Percentiles rank a stretch among this genome's conserved stretches.
Evolutionary conservation across 2,888 invertebrate genomes (phyloP).

Genomic region (Protodeltote pygarga): DNA sequence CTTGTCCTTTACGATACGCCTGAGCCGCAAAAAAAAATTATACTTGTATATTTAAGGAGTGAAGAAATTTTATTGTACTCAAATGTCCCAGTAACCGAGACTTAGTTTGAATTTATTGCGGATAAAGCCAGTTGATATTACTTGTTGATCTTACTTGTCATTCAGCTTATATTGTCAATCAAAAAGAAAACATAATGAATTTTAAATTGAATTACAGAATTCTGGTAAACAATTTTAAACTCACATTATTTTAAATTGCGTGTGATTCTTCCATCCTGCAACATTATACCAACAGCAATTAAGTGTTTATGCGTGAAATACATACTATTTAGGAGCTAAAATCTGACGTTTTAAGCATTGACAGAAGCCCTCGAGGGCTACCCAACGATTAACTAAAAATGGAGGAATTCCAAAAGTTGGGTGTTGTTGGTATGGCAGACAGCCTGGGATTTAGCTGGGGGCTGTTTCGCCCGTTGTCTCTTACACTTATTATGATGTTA

Average conservation of each 20-base stretch:
- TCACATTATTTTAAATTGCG: conserved; percentile 20
- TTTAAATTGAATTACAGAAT: conserved; percentile 20
- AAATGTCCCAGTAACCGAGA: conserved; percentile 22
- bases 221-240: conserved; percentile 3
- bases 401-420: conserved; percentile 28
- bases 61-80: conserved; percentile 30
- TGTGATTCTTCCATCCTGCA: conserved; percentile 8
- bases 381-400: conserved; percentile 18
- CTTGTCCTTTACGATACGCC: conserved; percentile 36
- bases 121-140: conserved; percentile 15
- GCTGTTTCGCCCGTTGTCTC: conserved; percentile 58
- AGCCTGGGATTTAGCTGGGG: conserved; percentile 71
- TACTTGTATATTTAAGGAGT: conserved; percentile 34
- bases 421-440: conserved; percentile 45
- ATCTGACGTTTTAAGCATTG: conserved; percentile 16
- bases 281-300: conserved; percentile 8
- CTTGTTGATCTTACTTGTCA: conserved; percentile 15
- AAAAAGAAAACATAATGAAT: conserved; percentile 12
- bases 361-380: conserved; percentile 14
- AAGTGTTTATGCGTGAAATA: conserved; percentile 23
- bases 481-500: conserved; percentile 55
- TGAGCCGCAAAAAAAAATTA: conserved; percentile 39
- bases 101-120: conserved; percentile 24
- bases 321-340: conserved; percentile 17
- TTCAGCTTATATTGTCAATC: conserved; percentile 14